A percentile compares a stretch with the other conserved stretches of the same genome.
Evolutionary conservation across 2,113 vertebrate species (phyloP).

Genomic region (Microcebus murinus): DNA sequence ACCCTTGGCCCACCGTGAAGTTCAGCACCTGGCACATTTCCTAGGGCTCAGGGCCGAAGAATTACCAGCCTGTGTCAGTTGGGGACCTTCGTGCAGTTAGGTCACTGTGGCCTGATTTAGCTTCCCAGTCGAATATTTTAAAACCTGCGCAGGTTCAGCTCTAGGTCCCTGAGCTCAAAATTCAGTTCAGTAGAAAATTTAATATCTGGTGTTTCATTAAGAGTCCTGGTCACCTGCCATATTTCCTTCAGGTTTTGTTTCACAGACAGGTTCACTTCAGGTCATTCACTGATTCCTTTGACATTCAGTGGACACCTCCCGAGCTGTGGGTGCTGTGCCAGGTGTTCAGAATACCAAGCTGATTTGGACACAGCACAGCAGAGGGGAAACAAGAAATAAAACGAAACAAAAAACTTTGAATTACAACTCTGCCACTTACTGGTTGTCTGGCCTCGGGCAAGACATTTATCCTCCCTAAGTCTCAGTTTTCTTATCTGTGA

Average conservation of each 20-base stretch:
- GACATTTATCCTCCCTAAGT: background rate
- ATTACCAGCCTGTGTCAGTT: background rate
- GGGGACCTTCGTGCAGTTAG: background rate
- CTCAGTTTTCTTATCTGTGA: slow-evolving; percentile 5
- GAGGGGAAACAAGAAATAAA: too few relatives aligned
- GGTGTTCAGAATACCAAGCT: background rate
- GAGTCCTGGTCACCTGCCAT: background rate
- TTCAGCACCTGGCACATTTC: background rate
- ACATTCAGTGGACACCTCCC: background rate
- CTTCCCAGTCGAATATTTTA: background rate
- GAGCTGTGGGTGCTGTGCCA: background rate
- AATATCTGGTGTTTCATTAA: background rate
- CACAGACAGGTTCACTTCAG: background rate
- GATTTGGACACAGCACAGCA: background rate
- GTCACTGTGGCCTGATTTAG: background rate
- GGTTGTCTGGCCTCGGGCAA: background rate
- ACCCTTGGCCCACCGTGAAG: background rate
- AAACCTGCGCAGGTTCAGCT: background rate
- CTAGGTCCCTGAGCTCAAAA: background rate
- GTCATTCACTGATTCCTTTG: background rate
- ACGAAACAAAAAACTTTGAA: background rate
- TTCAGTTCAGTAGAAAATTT: background rate
- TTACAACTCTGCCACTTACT: background rate
- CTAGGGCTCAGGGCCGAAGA: background rate
- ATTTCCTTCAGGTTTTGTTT: background rate